Conservation (phyloP, 2,113 vertebrate genomes). For the Smithornis capensis region DNA sequence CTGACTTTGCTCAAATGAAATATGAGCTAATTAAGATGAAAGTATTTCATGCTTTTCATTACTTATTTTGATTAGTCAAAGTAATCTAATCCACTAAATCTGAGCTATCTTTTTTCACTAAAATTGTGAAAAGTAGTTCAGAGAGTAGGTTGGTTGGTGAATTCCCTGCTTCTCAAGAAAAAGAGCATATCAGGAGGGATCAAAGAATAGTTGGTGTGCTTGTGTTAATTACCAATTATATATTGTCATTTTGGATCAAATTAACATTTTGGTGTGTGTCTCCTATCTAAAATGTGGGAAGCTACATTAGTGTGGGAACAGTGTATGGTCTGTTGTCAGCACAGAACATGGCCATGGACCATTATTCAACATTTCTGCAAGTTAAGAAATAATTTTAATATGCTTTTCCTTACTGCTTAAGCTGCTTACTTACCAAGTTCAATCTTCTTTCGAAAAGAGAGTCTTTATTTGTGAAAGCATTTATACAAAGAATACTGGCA, state of each 20-base stretch:
- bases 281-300: not conserved
- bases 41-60: not conserved
- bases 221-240: not conserved
- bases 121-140: not conserved
- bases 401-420: slow-evolving; percentile 58
- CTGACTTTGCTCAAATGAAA: slow-evolving; percentile 29
- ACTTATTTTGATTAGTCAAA: slow-evolving; percentile 15
- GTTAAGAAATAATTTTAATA: slow-evolving; percentile 60
- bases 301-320: not conserved
- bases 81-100: not conserved
- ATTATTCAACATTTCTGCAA: slow-evolving; percentile 33
- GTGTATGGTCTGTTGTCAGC: not conserved
- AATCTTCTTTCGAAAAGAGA: slow-evolving; percentile 59
- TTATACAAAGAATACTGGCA: slow-evolving; percentile 58
- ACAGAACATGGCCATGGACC: not conserved
- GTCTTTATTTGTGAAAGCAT: slow-evolving; percentile 68
- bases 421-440: slow-evolving; percentile 68
- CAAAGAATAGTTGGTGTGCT: not conserved
- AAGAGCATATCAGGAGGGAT: not conserved
- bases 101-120: not conserved
- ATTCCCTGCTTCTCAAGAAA: not conserved
- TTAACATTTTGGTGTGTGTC: not conserved
- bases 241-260: not conserved
- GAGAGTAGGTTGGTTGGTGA: not conserved
- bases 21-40: slow-evolving; percentile 53